A percentile compares a stretch with the other conserved stretches of the same genome.
phyloP scores from a whole-genome alignment of 2,113 vertebrate genomes.

The Poeciliopsis turrubarensis region DNA sequence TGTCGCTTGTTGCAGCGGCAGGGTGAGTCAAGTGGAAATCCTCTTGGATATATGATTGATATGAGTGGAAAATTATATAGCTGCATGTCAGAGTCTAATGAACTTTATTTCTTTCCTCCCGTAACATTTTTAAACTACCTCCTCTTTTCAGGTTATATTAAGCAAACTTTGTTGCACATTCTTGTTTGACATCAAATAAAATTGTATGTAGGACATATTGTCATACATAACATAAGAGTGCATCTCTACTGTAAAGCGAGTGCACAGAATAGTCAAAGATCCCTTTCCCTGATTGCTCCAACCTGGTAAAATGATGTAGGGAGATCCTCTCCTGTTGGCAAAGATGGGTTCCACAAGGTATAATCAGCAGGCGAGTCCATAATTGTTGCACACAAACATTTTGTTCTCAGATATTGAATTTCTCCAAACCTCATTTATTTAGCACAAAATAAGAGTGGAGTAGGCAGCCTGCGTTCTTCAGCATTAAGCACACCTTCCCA shows the following conservation, averaged over 20 bases:
- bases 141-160: too few species aligned
- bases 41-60: too few species aligned
- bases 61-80: too few species aligned
- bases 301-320: neutral
- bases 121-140: too few species aligned
- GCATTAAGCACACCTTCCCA: conserved; percentile 10
- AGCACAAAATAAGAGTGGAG: conserved; percentile 12
- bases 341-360: neutral
- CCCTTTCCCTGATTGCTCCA: neutral
- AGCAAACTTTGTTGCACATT: too few species aligned
- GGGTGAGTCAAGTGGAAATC: too few species aligned
- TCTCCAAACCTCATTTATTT: neutral
- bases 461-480: conserved; percentile 18
- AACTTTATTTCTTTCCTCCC: too few species aligned
- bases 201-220: neutral
- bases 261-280: neutral
- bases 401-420: neutral
- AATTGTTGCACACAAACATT: neutral
- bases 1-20: too few species aligned
- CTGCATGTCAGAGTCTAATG: too few species aligned
- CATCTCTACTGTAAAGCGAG: neutral
- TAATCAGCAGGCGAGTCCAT: neutral
- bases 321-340: neutral
- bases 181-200: neutral
- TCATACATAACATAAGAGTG: neutral